phyloP scores from a whole-genome alignment of 2,113 vertebrate species.

The Sminthopsis crassicaudata region DNA sequence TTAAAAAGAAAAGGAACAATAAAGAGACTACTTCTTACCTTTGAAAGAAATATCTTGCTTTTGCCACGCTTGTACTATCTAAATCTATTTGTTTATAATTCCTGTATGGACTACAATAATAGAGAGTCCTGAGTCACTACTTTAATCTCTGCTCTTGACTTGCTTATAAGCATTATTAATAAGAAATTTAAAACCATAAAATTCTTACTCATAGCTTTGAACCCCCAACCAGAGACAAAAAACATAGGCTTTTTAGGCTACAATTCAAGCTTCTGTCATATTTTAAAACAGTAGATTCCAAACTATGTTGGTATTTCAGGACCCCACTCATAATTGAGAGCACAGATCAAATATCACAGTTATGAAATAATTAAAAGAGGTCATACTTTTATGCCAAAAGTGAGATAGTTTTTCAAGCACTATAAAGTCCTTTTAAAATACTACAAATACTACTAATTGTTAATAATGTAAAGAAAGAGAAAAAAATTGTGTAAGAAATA shows the following conservation, averaged over 20 bases:
- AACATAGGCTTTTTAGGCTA: background rate
- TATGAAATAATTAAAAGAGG: background rate
- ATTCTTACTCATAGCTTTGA: background rate
- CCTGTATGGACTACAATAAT: too few relatives aligned
- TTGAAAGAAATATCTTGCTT: too few relatives aligned
- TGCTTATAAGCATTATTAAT: too few relatives aligned
- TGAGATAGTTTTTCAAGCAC: background rate
- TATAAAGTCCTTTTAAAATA: background rate
- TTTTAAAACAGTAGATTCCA: background rate
- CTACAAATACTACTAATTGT: background rate
- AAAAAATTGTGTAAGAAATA: background rate
- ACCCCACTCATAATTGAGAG: background rate
- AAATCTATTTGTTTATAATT: too few relatives aligned
- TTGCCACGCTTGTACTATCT: too few relatives aligned
- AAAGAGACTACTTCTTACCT: too few relatives aligned
- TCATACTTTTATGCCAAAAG: background rate
- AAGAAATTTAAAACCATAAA: background rate
- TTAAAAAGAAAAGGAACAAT: too few relatives aligned
- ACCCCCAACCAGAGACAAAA: background rate
- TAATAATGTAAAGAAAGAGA: background rate
- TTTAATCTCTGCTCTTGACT: too few relatives aligned
- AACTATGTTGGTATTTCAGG: background rate
- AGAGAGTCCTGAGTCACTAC: too few relatives aligned
- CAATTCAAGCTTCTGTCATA: background rate
- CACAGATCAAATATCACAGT: background rate